A percentile compares a stretch with the other conserved stretches of the same genome.
These are phyloP conservation scores for Brachionus calyciflorus DNA, from an alignment of 1,140 invertebrate genomes.

Conservation along the genomic window DNA sequence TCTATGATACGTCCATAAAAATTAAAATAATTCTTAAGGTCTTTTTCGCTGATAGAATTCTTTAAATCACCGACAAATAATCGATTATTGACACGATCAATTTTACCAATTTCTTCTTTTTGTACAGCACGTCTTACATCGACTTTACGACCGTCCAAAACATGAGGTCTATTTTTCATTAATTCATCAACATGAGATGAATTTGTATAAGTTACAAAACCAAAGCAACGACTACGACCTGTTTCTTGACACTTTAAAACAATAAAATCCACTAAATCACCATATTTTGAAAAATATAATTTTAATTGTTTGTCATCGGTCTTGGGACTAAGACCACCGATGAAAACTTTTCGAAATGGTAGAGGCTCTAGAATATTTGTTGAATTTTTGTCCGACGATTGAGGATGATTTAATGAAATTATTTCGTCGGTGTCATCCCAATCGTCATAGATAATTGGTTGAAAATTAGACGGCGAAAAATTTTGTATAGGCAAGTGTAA, in stretches of 20 bases:
- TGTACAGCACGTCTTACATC: slow-evolving; percentile 95
- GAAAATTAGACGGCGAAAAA: too few relatives aligned
- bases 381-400: too few relatives aligned
- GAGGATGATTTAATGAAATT: too few relatives aligned
- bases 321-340: slow-evolving; percentile 22
- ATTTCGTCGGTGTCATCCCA: too few relatives aligned
- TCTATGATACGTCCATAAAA: too few relatives aligned
- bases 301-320: slow-evolving; percentile 33
- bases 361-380: slow-evolving; percentile 36
- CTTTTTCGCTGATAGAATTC: too few relatives aligned
- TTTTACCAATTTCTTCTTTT: too few relatives aligned
- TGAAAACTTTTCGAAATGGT: slow-evolving; percentile 44
- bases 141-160: slow-evolving; percentile 78
- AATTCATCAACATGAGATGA: slow-evolving; percentile 90
- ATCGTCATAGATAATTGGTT: too few relatives aligned
- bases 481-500: too few relatives aligned
- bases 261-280: slow-evolving; percentile 36
- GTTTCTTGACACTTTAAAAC: slow-evolving; percentile 29
- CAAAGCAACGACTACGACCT: slow-evolving; percentile 67
- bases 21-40: too few relatives aligned
- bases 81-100: too few relatives aligned
- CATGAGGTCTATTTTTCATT: slow-evolving; percentile 78
- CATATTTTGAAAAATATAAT: slow-evolving; percentile 43
- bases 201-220: slow-evolving; percentile 91
- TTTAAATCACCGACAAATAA: too few relatives aligned